Evolutionary conservation across 1,140 invertebrate genomes (phyloP), one percentile per base, ranked within the genome.

Genomic region (Magallana angulata): DNA sequence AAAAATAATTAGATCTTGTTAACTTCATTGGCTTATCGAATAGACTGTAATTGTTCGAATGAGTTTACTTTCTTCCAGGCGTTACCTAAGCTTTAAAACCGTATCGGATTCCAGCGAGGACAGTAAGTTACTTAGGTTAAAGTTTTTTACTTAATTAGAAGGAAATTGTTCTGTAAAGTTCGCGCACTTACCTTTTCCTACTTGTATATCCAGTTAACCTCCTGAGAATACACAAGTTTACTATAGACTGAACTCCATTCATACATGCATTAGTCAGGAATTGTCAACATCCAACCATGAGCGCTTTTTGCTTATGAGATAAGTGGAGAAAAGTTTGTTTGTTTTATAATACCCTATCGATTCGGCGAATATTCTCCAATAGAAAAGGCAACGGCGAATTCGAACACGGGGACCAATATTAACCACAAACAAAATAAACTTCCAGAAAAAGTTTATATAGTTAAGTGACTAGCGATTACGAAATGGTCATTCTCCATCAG

Each of bases 261-360:
- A 76, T 30, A 76, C 11, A 76, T 12, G 36, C 14, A 4, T 30
- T 30, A 30, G 68, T 76, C 8, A 76, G 36, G 24, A 76, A 76
- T 76, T 76, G 68, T 76, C 68, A 12, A 30, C 24, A 30, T 76
- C 68, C 68, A 12, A 24, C 68, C 68, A 76, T 24, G 68, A 76
- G 68, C 68, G 68, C 24, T 7, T 76, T 76, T 36, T n/a, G 68
- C 7, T 30, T 76, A 30, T 12, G 68, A 30, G 68, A 76, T 76
- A 24, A 24, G 68, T 30, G 12, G 68, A 30, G 8, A 24, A 76
- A 30, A 30, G 68, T 76, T 76, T 9, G 24, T 12, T 12, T 76
- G 68, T 36, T 76, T 48, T 76, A 76, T 76, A 62, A 30, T 12
- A 4, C 18, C 24, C 18, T 76, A 76, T 76, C 24, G 68, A 76